Evolutionary conservation across 2,888 invertebrate genomes (phyloP).

Genomic region (Troides aeacus): DNA sequence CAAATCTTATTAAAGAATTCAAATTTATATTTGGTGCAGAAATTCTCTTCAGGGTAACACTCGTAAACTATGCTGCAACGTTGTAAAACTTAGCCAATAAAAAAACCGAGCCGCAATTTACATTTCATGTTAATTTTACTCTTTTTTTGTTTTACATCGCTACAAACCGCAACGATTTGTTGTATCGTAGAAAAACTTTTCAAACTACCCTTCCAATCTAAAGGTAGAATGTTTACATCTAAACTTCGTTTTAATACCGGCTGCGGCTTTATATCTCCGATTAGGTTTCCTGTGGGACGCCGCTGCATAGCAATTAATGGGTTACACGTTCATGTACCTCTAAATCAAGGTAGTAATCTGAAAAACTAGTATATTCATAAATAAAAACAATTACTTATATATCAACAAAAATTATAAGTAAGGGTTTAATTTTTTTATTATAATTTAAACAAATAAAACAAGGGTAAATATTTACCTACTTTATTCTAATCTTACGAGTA

Average conservation of each 20-base stretch:
- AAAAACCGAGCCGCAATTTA: not conserved
- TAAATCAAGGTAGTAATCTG: not conserved
- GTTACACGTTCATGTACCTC: not conserved
- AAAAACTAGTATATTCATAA: too few species aligned
- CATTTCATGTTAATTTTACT: not conserved
- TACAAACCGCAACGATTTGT: not conserved
- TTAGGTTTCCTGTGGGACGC: not conserved
- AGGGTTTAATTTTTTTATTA: too few species aligned
- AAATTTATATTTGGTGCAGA: not conserved
- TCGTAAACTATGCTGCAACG: conserved; percentile 1
- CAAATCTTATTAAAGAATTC: conserved; percentile 1
- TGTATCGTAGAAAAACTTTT: not conserved
- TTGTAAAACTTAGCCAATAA: conserved; percentile 1
- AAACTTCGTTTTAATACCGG: conserved; percentile 3
- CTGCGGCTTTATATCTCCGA: not conserved
- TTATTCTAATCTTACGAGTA: not conserved
- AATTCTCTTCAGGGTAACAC: not conserved
- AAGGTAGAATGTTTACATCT: conserved; percentile 1
- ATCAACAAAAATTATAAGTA: too few species aligned
- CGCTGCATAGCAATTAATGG: not conserved
- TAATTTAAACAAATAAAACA: too few species aligned
- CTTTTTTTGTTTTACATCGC: not conserved
- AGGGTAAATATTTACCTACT: not conserved
- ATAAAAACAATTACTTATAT: too few species aligned
- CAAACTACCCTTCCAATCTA: not conserved